phyloP scores from a whole-genome alignment of 2,113 vertebrate species.

The Cacatua alba region DNA sequence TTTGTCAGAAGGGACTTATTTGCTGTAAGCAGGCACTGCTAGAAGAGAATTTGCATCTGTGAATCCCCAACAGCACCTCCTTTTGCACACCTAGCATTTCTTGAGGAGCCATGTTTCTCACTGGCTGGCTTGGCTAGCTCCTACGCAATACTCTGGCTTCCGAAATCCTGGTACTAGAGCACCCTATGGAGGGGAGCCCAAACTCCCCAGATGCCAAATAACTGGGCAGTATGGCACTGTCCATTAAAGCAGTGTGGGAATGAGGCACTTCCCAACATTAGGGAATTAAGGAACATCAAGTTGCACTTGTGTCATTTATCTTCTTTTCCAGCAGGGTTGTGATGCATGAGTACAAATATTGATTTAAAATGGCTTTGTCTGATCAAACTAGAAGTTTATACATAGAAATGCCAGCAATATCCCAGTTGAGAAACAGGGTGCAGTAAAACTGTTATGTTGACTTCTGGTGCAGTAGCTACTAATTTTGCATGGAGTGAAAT shows the following conservation, averaged over 20 bases:
- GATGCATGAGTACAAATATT: not conserved
- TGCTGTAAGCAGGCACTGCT: not conserved
- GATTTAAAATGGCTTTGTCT: not conserved
- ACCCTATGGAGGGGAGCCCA: not conserved
- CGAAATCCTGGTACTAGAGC: not conserved
- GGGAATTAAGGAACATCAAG: not conserved
- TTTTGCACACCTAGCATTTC: not conserved
- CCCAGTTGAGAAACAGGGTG: not conserved
- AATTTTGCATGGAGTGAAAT: not conserved
- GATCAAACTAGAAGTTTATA: not conserved
- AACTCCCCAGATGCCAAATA: not conserved
- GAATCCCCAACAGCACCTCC: not conserved
- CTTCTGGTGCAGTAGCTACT: not conserved
- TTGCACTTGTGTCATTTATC: not conserved
- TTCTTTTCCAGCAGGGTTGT: not conserved
- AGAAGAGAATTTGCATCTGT: not conserved
- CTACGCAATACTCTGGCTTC: not conserved
- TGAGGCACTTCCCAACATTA: not conserved
- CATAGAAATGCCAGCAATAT: not conserved
- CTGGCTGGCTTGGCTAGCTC: not conserved
- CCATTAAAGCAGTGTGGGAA: not conserved
- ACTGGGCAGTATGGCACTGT: accelerated
- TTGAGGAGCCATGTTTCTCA: not conserved
- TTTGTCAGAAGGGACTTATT: not conserved
- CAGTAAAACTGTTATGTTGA: not conserved